Evolutionary conservation across 2,888 invertebrate genomes (phyloP).

Genomic region (Chymomyza caudatula): DNA sequence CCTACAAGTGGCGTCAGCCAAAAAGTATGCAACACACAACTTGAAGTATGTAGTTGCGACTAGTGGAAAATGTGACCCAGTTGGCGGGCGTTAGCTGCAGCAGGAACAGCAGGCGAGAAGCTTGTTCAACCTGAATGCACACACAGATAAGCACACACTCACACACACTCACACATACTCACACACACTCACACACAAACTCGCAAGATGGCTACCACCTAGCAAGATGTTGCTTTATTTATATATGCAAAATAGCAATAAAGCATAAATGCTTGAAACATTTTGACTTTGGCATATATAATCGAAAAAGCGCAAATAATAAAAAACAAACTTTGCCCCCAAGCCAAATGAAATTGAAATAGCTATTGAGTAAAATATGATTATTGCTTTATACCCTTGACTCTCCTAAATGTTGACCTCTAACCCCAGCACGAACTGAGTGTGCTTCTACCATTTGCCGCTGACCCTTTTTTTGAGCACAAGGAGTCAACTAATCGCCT

Average conservation of each 20-base stretch:
- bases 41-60: constrained; percentile 9
- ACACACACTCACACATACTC: constrained; percentile 13
- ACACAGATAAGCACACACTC: background rate
- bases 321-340: background rate
- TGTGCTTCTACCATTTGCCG: background rate
- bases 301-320: background rate
- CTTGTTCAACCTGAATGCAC: background rate
- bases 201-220: background rate
- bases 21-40: constrained; percentile 59
- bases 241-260: constrained; percentile 66
- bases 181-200: background rate
- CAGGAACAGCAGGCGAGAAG: constrained; percentile 8
- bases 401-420: constrained; percentile 28
- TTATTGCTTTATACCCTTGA: constrained; percentile 30
- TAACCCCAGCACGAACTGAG: background rate
- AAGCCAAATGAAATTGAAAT: constrained; percentile 42
- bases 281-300: constrained; percentile 23
- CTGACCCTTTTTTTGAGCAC: background rate
- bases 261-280: constrained; percentile 50
- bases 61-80: constrained; percentile 54
- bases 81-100: constrained; percentile 51
- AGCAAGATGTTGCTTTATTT: constrained; percentile 28
- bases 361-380: constrained; percentile 27
- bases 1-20: constrained; percentile 22
- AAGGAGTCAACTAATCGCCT: background rate